Evolutionary conservation across 2,113 vertebrate genomes (phyloP).

Genomic region (Strigops habroptila): DNA sequence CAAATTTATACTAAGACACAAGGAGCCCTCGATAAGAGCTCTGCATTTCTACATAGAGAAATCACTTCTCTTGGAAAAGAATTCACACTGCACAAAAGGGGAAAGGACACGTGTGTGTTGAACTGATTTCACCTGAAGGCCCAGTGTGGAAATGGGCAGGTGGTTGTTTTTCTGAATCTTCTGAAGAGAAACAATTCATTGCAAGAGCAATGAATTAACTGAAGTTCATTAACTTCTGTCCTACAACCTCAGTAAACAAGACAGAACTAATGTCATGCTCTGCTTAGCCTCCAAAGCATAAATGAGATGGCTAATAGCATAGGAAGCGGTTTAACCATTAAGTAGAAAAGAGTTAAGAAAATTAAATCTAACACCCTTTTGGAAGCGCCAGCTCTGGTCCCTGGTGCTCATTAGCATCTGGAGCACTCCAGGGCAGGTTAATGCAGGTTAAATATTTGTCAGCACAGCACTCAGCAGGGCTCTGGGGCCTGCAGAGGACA

Average conservation of each 20-base stretch:
- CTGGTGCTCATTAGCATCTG: slow-evolving; percentile 45
- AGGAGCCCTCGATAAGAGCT: neutral
- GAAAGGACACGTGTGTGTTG: neutral
- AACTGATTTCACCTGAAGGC: neutral
- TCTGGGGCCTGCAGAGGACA: slow-evolving; percentile 13
- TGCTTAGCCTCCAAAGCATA: slow-evolving; percentile 32
- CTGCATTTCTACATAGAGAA: neutral
- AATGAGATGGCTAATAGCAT: slow-evolving; percentile 39
- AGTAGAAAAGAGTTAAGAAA: slow-evolving; percentile 61
- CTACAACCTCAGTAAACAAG: slow-evolving; percentile 3
- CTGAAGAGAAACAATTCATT: neutral
- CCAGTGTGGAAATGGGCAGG: neutral
- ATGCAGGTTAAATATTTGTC: slow-evolving; percentile 66
- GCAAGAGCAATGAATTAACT: slow-evolving; percentile 10
- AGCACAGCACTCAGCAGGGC: neutral
- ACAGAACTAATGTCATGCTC: slow-evolving; percentile 26
- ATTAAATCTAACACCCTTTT: slow-evolving; percentile 66
- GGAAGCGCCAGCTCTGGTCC: slow-evolving; percentile 36
- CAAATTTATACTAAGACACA: neutral
- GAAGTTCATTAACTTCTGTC: slow-evolving; percentile 44
- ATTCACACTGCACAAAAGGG: neutral
- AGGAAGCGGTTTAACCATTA: slow-evolving; percentile 63
- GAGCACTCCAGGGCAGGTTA: slow-evolving; percentile 53
- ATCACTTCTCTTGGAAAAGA: neutral
- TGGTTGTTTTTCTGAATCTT: neutral